Evolutionary conservation across 1,140 invertebrate species (phyloP).

Genomic region (Heliconius nattereri): DNA sequence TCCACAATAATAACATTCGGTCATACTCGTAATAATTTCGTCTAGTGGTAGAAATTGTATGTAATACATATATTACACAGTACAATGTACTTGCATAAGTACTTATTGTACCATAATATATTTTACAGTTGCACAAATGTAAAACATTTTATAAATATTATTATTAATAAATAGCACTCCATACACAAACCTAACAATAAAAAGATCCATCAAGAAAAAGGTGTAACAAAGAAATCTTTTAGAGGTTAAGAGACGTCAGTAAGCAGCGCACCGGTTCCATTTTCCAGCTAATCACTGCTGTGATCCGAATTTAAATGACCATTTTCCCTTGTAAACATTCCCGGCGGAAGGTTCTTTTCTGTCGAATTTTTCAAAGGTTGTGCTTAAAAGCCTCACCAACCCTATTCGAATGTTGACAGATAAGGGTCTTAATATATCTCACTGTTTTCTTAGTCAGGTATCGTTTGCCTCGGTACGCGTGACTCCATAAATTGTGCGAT

Average conservation of each 20-base stretch:
- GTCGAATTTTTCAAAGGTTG: conserved; percentile 52
- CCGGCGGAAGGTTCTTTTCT: conserved; percentile 49
- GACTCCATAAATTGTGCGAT: conserved; percentile 71
- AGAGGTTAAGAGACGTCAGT: conserved; percentile 41
- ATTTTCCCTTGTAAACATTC: conserved; percentile 62
- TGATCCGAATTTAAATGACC: conserved; percentile 74
- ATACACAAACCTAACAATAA: background rate
- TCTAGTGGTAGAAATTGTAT: too few species aligned
- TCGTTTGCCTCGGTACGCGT: conserved; percentile 64
- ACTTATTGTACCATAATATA: background rate
- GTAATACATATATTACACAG: too few species aligned
- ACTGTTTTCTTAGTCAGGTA: conserved; percentile 58
- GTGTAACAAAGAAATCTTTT: conserved; percentile 37
- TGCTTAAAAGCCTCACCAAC: conserved; percentile 52
- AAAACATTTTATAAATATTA: background rate
- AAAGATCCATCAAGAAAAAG: conserved; percentile 34
- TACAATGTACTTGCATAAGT: background rate
- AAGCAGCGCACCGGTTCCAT: conserved; percentile 32
- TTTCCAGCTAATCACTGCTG: conserved; percentile 63
- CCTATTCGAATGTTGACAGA: conserved; percentile 68
- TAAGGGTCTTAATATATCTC: conserved; percentile 65
- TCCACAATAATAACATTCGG: background rate
- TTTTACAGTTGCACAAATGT: background rate
- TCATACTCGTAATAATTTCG: background rate
- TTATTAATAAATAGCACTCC: too few species aligned